A percentile compares a stretch with the other conserved stretches of the same genome.
Conservation (phyloP, 2,888 invertebrate species). For the Tetramorium bicarinatum region DNA sequence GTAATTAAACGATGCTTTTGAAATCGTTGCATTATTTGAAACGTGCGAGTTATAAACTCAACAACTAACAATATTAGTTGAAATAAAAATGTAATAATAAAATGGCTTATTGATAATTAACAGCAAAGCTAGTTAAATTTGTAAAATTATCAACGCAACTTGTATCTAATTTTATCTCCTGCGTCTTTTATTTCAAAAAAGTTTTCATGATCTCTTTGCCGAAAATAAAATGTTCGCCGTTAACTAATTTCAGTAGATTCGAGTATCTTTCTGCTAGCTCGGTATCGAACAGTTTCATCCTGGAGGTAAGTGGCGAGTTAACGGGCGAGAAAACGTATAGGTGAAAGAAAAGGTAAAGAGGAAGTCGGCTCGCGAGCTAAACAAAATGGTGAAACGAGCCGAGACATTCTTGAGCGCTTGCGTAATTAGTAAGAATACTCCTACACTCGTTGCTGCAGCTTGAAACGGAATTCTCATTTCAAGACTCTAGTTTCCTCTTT, state of each 20-base stretch:
- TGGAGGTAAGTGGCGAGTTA: slow-evolving; percentile 25
- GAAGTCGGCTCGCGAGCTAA: slow-evolving; percentile 20
- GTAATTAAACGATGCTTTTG: slow-evolving; percentile 30
- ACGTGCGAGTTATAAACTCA: not conserved
- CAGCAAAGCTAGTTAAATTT: not conserved
- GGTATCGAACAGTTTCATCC: slow-evolving; percentile 59
- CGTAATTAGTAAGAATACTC: slow-evolving; percentile 73
- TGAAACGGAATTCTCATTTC: slow-evolving; percentile 67
- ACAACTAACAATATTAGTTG: not conserved
- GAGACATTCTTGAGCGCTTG: slow-evolving; percentile 60
- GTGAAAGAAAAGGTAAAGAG: slow-evolving; percentile 52
- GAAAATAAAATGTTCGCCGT: not conserved
- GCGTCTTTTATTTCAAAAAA: slow-evolving; percentile 1
- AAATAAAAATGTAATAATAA: not conserved
- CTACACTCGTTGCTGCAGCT: slow-evolving; percentile 60
- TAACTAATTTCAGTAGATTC: slow-evolving; percentile 10
- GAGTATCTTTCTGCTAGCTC: slow-evolving; percentile 39
- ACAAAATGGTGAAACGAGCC: slow-evolving; percentile 55
- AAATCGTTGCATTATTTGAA: not conserved
- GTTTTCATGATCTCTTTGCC: not conserved
- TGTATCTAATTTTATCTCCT: not conserved
- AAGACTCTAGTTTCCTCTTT: slow-evolving; percentile 46
- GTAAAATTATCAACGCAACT: not conserved
- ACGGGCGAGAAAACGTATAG: slow-evolving; percentile 37
- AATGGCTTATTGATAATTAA: not conserved